Base-by-base conservation (phyloP, 2,888 invertebrate species). In the Phorcus lineatus region DNA sequence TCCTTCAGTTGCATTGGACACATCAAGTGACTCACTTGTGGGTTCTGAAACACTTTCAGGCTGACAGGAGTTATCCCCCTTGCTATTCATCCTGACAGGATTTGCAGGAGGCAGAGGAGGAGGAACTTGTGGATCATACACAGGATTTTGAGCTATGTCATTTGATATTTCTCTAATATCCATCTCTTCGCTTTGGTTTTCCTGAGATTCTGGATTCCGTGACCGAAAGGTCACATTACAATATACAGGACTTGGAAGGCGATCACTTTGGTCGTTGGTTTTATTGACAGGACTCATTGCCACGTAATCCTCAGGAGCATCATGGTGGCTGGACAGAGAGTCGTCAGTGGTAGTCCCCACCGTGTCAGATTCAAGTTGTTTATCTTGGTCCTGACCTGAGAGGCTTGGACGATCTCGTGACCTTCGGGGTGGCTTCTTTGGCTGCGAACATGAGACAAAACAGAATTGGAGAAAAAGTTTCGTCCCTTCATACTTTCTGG, bases 11-110 rank as follows among this genome's bases (percentile, higher is more conserved):
- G 24, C 28, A 24, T 62, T 62, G 0, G 62, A 62, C 13, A 62
- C 62, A 62, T 62, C 62, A 24, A 62, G 16, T 16, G 62, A 62
- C n/a, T 62, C 62, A 62, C 62, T 62, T 24, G 62, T 62, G 62
- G 16, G 24, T 28, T 62, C 62, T 22, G 62, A 62, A 13, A 28
- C 13, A 62, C 28, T 62, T 28, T 62, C 62, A 28, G 62, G 62
- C 28, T 62, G 62, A 28, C 13, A 24, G 28, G 62, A 62, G 28
- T 62, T 62, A 62, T 62, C 62, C 24, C 62, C 62, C 62, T 62
- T 62, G 28, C 62, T 62, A 1, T 28, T 24, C 24, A 62, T 62
- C 62, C 24, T 28, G 17, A 28, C 24, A 28, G 62, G 62, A 16
- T 24, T 28, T 24, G 62, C 28, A 13, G 24, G 13, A 28, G 62